These are phyloP conservation scores for Drosophila mimica DNA, from an alignment of 2,888 invertebrate species.

Conservation along the genomic window DNA sequence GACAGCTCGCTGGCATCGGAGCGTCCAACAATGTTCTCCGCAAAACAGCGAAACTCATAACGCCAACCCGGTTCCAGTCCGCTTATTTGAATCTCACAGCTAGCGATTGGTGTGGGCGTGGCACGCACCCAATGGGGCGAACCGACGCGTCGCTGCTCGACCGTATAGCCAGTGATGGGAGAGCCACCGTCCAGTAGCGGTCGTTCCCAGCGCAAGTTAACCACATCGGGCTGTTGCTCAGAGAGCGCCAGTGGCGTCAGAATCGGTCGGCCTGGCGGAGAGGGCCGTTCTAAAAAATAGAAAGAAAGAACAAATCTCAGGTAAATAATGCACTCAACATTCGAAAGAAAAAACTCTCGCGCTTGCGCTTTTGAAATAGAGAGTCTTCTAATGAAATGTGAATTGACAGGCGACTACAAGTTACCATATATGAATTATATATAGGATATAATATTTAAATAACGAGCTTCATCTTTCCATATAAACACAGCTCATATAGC, in stretches of 20 bases:
- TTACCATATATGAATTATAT: not conserved
- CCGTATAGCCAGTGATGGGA: slow-evolving; percentile 92
- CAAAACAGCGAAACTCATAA: slow-evolving; percentile 96
- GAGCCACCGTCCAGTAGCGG: slow-evolving; percentile 94
- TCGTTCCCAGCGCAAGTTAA: slow-evolving; percentile 93
- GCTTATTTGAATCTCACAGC: slow-evolving; percentile 91
- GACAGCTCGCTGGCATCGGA: slow-evolving; percentile 94
- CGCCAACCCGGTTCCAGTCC: slow-evolving; percentile 94
- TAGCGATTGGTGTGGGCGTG: slow-evolving; percentile 89
- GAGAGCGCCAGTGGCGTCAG: slow-evolving; percentile 90
- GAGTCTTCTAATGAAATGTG: not conserved
- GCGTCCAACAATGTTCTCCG: slow-evolving; percentile 95
- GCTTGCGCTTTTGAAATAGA: slow-evolving; percentile 32
- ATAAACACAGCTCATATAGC: not conserved
- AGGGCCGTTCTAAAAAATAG: slow-evolving; percentile 88
- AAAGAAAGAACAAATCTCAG: slow-evolving; percentile 30
- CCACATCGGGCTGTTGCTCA: slow-evolving; percentile 91
- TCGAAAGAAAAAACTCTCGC: slow-evolving; percentile 18
- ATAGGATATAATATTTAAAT: not conserved
- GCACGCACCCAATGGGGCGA: slow-evolving; percentile 93
- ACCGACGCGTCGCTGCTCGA: slow-evolving; percentile 91
- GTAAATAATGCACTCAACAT: slow-evolving; percentile 34
- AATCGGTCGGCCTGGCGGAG: slow-evolving; percentile 93
- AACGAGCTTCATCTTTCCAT: not conserved
- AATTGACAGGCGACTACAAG: not conserved